Evolutionary conservation across 2,888 invertebrate genomes (phyloP), one percentile per base, ranked within the genome.

Genomic region (Xestia c-nigrum): DNA sequence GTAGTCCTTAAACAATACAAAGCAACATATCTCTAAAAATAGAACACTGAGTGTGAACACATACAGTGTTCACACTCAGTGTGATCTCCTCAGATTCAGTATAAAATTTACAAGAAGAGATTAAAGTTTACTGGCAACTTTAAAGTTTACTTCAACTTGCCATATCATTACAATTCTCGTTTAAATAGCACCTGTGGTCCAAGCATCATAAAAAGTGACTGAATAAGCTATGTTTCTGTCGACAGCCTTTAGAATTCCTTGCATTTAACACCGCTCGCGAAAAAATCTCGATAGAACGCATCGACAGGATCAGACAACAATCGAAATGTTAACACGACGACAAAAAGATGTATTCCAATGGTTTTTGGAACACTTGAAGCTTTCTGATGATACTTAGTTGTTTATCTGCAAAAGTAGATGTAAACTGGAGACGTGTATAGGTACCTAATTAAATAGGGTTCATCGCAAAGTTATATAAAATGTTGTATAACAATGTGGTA

Each of bases 311-410:
- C 91, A 89, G 94, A 95, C 94, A 94, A 95, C 94, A 95, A 95
- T 95, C 95, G 95, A 93, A 94, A 93, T 93, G 93, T 93, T 92
- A 93, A 93, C 93, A 94, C 90, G 86, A 90, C 84, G 90, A 92
- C 85, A 94, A 93, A 91, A 91, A 91, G 75, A 78, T 80, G 86
- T 89, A 84, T 89, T 84, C 66, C 77, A 71, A 78, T 86, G 70
- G 73, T 67, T 72, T 76, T 86, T 86, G 55, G 65, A 71, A 83
- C 88, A 85, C 81, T 83, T 77, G 81, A 74, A 80, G 75, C 75
- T 74, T 80, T 84, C 24, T 64, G 65, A 73, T 71, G 47, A 82
- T 78, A 67, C 57, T 74, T 70, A 74, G 78, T 61, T 84, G 72
- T 82, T 65, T 72, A 80, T 66, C 59, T 76, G n/a, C n/a, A 69